Evolutionary conservation across 2,888 invertebrate species (phyloP).

Genomic region (Agonopterix alstromeriana): DNA sequence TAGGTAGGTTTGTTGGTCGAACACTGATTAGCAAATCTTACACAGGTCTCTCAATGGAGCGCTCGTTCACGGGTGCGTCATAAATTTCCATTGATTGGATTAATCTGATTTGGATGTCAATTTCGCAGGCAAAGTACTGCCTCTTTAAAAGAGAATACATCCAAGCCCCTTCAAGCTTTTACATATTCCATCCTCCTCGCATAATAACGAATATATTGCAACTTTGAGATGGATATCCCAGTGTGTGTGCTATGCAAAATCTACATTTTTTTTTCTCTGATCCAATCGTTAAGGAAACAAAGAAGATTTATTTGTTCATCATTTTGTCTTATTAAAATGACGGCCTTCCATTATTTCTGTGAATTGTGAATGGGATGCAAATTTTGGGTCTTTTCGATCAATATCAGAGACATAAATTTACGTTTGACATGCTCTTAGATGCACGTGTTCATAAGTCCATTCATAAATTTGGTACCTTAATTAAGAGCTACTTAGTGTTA

Average conservation of each 20-base stretch:
- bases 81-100: constrained; percentile 77
- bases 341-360: constrained; percentile 33
- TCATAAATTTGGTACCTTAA: too few species aligned
- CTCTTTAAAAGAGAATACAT: constrained; percentile 66
- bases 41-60: constrained; percentile 59
- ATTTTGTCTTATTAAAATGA: constrained; percentile 57
- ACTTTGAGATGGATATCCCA: constrained; percentile 19
- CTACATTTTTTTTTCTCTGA: constrained; percentile 31
- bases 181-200: constrained; percentile 48
- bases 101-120: constrained; percentile 77
- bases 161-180: constrained; percentile 44
- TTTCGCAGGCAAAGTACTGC: constrained; percentile 66
- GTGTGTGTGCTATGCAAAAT: constrained; percentile 17
- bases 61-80: constrained; percentile 69
- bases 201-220: constrained; percentile 45
- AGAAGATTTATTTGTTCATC: constrained; percentile 52
- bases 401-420: constrained; percentile 10
- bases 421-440: background rate
- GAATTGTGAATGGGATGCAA: constrained; percentile 21
- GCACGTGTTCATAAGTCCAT: background rate
- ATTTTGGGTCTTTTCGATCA: constrained; percentile 12
- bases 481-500: too few species aligned
- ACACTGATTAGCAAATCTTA: constrained; percentile 54
- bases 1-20: too few species aligned
- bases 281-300: constrained; percentile 52